phyloP scores from a whole-genome alignment of 2,888 invertebrate species.

The Operophtera brumata region DNA sequence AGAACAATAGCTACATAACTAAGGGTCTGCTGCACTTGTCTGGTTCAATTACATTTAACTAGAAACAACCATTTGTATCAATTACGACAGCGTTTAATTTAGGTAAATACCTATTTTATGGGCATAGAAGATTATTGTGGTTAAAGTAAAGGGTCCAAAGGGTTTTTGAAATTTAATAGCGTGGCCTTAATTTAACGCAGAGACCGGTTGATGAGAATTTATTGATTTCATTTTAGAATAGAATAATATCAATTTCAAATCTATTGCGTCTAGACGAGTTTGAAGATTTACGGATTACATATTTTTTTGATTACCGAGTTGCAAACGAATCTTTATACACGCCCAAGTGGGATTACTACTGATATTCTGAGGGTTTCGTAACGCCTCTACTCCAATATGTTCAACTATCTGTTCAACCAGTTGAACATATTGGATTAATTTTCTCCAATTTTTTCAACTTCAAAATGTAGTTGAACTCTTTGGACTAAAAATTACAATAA shows the following conservation, averaged over 20 bases:
- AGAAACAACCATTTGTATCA: constrained; percentile 77
- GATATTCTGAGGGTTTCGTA: too few species aligned
- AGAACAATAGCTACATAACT: constrained; percentile 42
- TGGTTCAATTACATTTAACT: constrained; percentile 73
- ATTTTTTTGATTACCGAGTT: too few species aligned
- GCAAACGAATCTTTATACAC: background rate
- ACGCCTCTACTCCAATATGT: too few species aligned
- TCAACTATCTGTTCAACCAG: too few species aligned
- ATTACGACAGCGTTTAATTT: constrained; percentile 74
- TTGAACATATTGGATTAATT: too few species aligned
- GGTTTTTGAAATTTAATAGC: constrained; percentile 69
- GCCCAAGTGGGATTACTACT: background rate
- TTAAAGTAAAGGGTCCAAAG: constrained; percentile 52
- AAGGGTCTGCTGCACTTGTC: constrained; percentile 52
- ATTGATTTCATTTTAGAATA: constrained; percentile 42
- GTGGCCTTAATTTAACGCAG: constrained; percentile 47
- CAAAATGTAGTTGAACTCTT: too few species aligned
- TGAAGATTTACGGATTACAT: background rate
- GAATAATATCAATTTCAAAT: constrained; percentile 8
- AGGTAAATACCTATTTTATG: constrained; percentile 77
- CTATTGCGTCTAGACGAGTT: constrained; percentile 20
- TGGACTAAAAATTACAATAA: too few species aligned
- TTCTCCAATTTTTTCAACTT: too few species aligned
- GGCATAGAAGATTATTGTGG: constrained; percentile 65
- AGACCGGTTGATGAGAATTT: constrained; percentile 60